Base-by-base conservation (phyloP, 2,888 invertebrate species). In the Pachydiplax longipennis region DNA sequence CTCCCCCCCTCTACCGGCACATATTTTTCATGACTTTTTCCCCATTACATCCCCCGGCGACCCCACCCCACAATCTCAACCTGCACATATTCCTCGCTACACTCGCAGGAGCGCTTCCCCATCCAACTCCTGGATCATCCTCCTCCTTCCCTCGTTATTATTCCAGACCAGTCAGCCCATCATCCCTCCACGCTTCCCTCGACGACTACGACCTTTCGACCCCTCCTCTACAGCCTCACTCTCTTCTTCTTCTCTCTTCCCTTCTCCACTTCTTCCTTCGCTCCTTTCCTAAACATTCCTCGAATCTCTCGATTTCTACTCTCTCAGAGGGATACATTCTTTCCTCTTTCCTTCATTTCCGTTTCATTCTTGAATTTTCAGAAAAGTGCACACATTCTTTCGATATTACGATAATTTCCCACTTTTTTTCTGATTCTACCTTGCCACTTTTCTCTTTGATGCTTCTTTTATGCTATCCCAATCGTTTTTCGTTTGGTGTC, bases 151-250 rank as follows among this genome's bases (percentile, higher is more conserved):
- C 81, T 81, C 73, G 73, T 73, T 73, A 73, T 73, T 73, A 73
- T 73, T 73, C 73, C 73, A 73, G 73, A 73, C 73, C 73, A 73
- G 73, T 73, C 73, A 31, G 73, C 10, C 73, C 25, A 73, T 73
- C 73, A 73, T 73, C 73, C 73, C 31, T 73, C 73, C 73, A 73
- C 73, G 73, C 73, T 31, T 73, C 73, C 31, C 73, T 22, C 73
- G 73, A 73, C 73, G 73, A 73, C 25, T 73, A 73, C 73, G 73
- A 73, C 73, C 73, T 73, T 73, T 73, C 73, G 73, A 81, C 81
- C 81, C 40, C 81, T 37, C 81, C 40, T 1, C 65, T 65, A 65
- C n/a, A 65, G 80, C 31, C 80, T 37, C 37, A 31, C 80, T 15
- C 18, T 37, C 31, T 31, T 80, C 80, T 18, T 8, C 15, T 15